Percentiles rank a stretch among this genome's conserved stretches.
These are phyloP conservation scores for Aurelia aurita complex sp. Pacific DNA, from an alignment of 30 jellyfish, hydroid and myxozoan species.

Conservation along the genomic window DNA sequence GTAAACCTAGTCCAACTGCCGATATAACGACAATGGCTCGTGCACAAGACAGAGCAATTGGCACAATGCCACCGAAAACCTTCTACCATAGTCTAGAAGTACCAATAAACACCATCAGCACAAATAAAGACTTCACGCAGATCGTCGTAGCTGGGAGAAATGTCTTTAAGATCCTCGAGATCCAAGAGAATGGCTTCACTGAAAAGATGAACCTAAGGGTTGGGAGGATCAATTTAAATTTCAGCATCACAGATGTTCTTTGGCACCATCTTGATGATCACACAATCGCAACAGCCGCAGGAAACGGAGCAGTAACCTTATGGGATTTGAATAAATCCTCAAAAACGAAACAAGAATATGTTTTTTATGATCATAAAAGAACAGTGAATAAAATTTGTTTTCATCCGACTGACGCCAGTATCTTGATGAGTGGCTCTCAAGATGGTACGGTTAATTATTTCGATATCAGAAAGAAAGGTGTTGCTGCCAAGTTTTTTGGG, in stretches of 20 bases:
- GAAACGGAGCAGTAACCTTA: constrained; percentile 91
- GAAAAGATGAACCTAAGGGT: constrained; percentile 77
- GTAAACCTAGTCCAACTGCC: constrained; percentile 63
- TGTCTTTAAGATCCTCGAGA: constrained; percentile 71
- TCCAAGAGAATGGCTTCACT: constrained; percentile 63
- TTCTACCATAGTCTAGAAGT: constrained; percentile 70
- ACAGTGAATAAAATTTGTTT: constrained; percentile 90
- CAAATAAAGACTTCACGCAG: constrained; percentile 82
- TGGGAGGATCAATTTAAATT: constrained; percentile 85
- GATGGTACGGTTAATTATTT: constrained; percentile 87
- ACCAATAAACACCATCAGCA: constrained; percentile 79
- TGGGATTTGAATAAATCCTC: constrained; percentile 91
- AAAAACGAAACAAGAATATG: constrained; percentile 77
- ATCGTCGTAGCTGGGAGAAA: constrained; percentile 95
- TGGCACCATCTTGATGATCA: constrained; percentile 94
- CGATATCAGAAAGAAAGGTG: constrained; percentile 77
- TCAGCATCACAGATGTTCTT: constrained; percentile 84
- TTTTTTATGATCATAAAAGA: constrained; percentile 86
- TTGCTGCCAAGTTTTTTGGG: constrained; percentile 81
- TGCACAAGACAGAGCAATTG: constrained; percentile 77
- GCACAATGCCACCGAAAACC: constrained; percentile 60
- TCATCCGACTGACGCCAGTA: constrained; percentile 85
- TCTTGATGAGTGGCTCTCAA: constrained; percentile 89
- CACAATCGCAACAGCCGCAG: constrained; percentile 93
- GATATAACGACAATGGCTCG: constrained; percentile 69